Evolutionary conservation across 2,888 invertebrate species (phyloP).

Genomic region (Notodonta dromedarius): DNA sequence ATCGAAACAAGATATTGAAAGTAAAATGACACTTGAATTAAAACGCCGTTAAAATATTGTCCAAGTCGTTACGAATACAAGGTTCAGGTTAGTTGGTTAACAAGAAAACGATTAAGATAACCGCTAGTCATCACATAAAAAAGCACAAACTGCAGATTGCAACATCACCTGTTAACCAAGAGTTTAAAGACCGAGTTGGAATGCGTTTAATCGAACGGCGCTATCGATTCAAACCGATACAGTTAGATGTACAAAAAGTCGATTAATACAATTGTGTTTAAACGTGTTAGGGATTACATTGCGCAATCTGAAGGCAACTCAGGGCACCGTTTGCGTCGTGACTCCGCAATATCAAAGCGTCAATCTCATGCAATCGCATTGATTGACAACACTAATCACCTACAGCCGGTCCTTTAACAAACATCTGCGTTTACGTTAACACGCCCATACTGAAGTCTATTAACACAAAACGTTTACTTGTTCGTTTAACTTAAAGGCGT

Average conservation of each 20-base stretch:
- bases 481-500: constrained; percentile 36
- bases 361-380: constrained; percentile 5
- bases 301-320: not conserved
- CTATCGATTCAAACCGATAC: constrained; percentile 26
- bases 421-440: constrained; percentile 22
- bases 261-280: not conserved
- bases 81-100: not conserved
- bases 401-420: constrained; percentile 2
- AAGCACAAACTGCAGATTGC: constrained; percentile 7
- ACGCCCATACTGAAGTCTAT: constrained; percentile 17
- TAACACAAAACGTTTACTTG: constrained; percentile 22
- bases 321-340: not conserved
- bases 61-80: not conserved
- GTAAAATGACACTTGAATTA: not conserved
- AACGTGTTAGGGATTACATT: not conserved
- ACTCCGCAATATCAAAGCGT: constrained; percentile 1
- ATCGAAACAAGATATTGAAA: not conserved
- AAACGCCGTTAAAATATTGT: not conserved
- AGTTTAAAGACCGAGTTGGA: constrained; percentile 12
- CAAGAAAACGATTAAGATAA: constrained; percentile 1
- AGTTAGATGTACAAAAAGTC: constrained; percentile 14
- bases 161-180: constrained; percentile 5
- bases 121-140: constrained; percentile 6
- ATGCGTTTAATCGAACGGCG: constrained; percentile 22
- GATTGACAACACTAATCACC: constrained; percentile 1